Evolutionary conservation across 2,113 vertebrate species (phyloP), one percentile per base, ranked within the genome.

Genomic region (Serinus canaria): DNA sequence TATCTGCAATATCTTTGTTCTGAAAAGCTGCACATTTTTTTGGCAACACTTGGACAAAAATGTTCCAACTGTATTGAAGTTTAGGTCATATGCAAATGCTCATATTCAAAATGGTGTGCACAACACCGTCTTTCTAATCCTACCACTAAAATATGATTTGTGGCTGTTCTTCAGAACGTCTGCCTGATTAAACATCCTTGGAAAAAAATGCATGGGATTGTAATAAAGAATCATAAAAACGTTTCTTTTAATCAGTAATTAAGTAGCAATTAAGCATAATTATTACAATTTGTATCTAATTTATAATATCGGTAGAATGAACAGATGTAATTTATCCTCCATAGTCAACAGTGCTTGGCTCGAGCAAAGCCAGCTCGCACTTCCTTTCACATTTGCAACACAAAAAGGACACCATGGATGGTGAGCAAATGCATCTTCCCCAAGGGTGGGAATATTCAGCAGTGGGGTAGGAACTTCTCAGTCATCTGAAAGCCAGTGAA

Each of bases 201-300:
- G 59, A 25, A 78, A 82, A 92, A 83, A 87, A 93, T 19, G 62
- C 64, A 88, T 72, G 52, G 83, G 72, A 63, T 87, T 78, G 69
- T 89, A 94, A 94, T 60, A 96, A 88, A 95, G 92, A 77, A 93
- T 92, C 82, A 78, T 60, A 69, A 84, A 94, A 91, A 80, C 67
- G 25, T 87, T 95, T 94, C 44, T 94, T 96, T 92, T 91, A 95
- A 94, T 92, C 87, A 96, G 88, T 94, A 95, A 95, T 93, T 94
- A 94, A 93, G 75, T 72, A 95, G 90, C 88, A 94, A 87, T 92
- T 97, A 91, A 94, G 72, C 53, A 88, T 92, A 96, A 95, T 95
- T 95, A 96, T 93, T 94, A 96, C 87, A 92, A 97, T 90, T 95
- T 90, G 90, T 94, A 88, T 69, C 68, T 94, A 88, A 89, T 95